Evolutionary conservation across 2,113 vertebrate species (phyloP).

Genomic region (Gadus chalcogrammus): DNA sequence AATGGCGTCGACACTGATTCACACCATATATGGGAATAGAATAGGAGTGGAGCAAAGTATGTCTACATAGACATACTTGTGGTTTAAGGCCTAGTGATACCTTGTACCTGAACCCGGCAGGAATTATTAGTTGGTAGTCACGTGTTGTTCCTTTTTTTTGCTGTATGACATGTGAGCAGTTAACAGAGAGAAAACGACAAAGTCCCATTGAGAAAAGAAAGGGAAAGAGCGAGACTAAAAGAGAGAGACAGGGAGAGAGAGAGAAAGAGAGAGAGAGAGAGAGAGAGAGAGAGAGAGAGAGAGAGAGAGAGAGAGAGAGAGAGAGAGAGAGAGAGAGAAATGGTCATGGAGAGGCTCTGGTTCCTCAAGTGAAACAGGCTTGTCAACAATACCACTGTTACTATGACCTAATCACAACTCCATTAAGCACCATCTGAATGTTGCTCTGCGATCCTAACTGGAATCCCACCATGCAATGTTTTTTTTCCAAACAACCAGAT

Average conservation of each 20-base stretch:
- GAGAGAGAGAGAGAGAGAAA: not conserved
- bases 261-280: not conserved
- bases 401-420: not conserved
- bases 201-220: no score
- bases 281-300: not conserved
- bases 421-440: no score
- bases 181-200: no score
- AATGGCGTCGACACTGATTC: not conserved
- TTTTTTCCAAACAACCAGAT: no score
- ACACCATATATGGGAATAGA: slow-evolving; percentile 2
- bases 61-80: not conserved
- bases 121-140: no score
- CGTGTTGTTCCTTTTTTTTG: no score
- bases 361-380: slow-evolving; percentile 48
- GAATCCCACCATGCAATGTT: no score
- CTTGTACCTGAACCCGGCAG: slow-evolving; percentile 17
- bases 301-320: not conserved
- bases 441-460: no score
- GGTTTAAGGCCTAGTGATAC: slow-evolving; percentile 3
- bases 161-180: no score
- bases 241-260: no score
- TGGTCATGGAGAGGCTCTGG: not conserved
- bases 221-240: no score
- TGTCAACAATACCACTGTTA: slow-evolving; percentile 23
- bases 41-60: slow-evolving; percentile 24